A percentile compares a stretch with the other conserved stretches of the same genome.
Evolutionary conservation across 2,888 invertebrate species (phyloP).

Genomic region (Coelopa pilipes): DNA sequence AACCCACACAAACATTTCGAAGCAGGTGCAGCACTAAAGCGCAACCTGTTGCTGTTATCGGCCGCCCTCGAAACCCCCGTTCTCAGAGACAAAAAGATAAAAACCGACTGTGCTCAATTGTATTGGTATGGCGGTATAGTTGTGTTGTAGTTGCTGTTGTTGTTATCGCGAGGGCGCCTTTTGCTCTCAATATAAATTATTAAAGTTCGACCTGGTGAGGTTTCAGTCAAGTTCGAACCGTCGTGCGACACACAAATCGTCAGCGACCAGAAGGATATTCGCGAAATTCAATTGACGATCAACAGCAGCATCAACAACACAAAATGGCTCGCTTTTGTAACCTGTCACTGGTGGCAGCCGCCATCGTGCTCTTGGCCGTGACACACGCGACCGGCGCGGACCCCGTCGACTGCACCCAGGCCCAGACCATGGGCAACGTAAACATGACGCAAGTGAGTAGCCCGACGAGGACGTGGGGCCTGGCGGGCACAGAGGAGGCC

Average conservation of each 20-base stretch:
- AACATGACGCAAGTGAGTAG: constrained; percentile 20
- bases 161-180: neutral
- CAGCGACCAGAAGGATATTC: neutral
- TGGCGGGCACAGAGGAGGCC: neutral
- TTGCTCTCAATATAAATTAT: constrained; percentile 24
- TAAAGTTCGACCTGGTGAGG: neutral
- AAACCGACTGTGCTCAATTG: no score
- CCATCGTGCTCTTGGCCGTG: constrained; percentile 2
- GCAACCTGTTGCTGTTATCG: no score
- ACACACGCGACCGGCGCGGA: neutral
- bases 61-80: no score
- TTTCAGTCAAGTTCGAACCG: constrained; percentile 26
- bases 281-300: neutral
- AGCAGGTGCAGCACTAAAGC: no score
- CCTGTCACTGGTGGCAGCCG: neutral
- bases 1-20: no score
- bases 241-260: constrained; percentile 7
- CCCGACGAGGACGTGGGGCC: neutral
- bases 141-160: neutral
- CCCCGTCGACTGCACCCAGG: neutral
- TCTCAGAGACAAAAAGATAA: no score
- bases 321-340: neutral
- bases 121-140: no score
- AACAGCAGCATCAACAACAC: neutral
- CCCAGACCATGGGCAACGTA: neutral